A percentile compares a stretch with the other conserved stretches of the same genome.
Evolutionary conservation across 2,113 vertebrate species (phyloP).

Genomic region (Suncus etruscus): DNA sequence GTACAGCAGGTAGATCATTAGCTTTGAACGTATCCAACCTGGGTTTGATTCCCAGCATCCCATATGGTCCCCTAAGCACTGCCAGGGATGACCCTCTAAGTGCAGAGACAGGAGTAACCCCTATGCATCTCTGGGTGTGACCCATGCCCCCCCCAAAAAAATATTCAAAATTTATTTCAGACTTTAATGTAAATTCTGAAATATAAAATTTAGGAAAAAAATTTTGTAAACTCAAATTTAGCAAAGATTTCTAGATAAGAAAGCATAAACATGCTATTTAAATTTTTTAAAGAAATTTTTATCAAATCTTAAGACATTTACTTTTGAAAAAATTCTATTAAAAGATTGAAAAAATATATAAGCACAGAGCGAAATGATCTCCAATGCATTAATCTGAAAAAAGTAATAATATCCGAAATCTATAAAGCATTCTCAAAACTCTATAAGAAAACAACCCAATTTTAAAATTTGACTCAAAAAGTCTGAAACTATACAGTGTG

Average conservation of each 20-base stretch:
- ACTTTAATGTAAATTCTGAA: neutral
- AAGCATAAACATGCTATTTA: neutral
- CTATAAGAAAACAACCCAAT: neutral
- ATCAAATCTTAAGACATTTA: constrained; percentile 17
- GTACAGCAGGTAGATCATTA: too few species aligned
- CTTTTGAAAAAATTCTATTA: neutral
- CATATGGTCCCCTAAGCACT: too few species aligned
- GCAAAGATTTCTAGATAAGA: neutral
- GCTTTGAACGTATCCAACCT: too few species aligned
- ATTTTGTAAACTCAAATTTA: neutral
- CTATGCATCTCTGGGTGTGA: too few species aligned
- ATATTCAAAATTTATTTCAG: neutral
- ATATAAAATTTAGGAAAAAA: constrained; percentile 5
- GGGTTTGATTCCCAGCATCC: too few species aligned
- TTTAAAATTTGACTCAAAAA: constrained; percentile 1
- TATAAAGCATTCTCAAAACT: constrained; percentile 21
- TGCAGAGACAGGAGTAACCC: too few species aligned
- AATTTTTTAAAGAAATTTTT: neutral
- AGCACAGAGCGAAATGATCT: neutral
- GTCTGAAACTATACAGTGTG: too few species aligned
- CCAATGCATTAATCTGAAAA: neutral
- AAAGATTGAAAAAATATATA: neutral
- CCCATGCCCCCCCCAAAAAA: neutral
- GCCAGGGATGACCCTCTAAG: too few species aligned
- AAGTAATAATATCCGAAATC: neutral